Conservation (phyloP, 2,797 vertebrate species). For the Parauchenoglanis ngamensis region DNA sequence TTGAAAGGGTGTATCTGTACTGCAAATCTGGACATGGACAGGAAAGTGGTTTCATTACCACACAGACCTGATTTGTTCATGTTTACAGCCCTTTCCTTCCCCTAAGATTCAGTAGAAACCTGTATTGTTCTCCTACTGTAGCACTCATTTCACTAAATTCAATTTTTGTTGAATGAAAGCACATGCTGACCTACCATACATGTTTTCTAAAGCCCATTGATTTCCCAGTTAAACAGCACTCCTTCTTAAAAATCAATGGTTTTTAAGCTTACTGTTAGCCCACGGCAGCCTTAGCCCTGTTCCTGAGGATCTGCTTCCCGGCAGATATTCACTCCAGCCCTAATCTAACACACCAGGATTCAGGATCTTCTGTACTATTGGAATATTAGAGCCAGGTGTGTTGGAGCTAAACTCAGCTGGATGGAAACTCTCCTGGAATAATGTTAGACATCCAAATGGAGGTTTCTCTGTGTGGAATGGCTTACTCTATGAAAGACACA, state of each 20-base stretch:
- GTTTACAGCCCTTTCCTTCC: not conserved
- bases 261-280: not conserved
- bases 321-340: not conserved
- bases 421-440: not conserved
- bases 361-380: slow-evolving; percentile 8
- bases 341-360: not conserved
- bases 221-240: not conserved
- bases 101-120: not conserved
- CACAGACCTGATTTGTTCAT: slow-evolving; percentile 32
- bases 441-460: not conserved
- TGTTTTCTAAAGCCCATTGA: not conserved
- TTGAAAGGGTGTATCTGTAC: slow-evolving; percentile 3
- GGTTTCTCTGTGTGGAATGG: not conserved
- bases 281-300: not conserved
- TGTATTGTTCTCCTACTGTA: not conserved
- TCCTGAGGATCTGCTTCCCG: not conserved
- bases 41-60: slow-evolving; percentile 20
- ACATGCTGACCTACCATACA: not conserved
- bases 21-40: not conserved
- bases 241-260: not conserved
- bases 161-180: not conserved
- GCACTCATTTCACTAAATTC: slow-evolving; percentile 8
- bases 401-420: not conserved
- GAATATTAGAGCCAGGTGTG: slow-evolving; percentile 19
- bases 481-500: not conserved